Percentiles rank a stretch among this genome's conserved stretches.
These are phyloP conservation scores for Dendronephthya gigantea DNA, from an alignment of 64 coral and sea anemone genomes.

Conservation along the genomic window DNA sequence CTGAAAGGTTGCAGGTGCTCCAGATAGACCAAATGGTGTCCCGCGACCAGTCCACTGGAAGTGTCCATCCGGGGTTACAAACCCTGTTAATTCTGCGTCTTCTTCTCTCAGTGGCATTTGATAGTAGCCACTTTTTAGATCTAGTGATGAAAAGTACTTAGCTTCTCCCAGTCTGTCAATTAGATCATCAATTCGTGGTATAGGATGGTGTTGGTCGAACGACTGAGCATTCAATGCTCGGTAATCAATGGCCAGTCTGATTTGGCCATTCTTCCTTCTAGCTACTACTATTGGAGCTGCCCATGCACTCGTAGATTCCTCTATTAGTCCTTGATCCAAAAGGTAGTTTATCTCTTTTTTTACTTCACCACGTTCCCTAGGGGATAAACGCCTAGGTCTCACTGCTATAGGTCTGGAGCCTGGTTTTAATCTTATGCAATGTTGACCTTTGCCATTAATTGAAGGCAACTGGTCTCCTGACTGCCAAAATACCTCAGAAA, in stretches of 20 bases:
- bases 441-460: background rate
- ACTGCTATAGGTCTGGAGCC: background rate
- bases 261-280: background rate
- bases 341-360: background rate
- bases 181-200: background rate
- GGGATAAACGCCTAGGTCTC: background rate
- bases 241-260: background rate
- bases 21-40: background rate
- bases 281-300: background rate
- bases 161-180: background rate
- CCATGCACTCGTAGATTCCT: background rate
- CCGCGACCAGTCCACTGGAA: background rate
- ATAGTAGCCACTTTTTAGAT: background rate
- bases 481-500: background rate
- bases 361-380: background rate
- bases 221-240: background rate
- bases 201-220: background rate
- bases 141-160: background rate
- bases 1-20: background rate
- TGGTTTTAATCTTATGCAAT: background rate
- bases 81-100: background rate
- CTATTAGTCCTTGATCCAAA: background rate
- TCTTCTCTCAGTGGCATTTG: background rate
- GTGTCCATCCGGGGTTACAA: background rate
- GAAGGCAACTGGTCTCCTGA: background rate